These are phyloP conservation scores for Gobiocypris rarus DNA, from an alignment of 2,113 vertebrate genomes.

Conservation along the genomic window DNA sequence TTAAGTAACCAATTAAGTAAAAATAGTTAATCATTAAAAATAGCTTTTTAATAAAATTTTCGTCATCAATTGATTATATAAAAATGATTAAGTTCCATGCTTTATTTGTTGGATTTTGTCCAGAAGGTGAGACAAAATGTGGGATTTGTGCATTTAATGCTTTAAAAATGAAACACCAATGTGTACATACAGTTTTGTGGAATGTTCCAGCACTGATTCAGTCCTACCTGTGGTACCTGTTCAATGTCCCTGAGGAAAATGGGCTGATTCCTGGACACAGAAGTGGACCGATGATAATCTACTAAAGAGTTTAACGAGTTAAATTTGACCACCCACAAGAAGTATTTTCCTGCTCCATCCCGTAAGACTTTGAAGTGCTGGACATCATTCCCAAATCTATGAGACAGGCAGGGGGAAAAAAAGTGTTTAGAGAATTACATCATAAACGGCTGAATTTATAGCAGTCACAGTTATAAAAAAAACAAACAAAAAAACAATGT, in stretches of 20 bases:
- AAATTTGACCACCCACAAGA: constrained; percentile 93
- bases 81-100: background rate
- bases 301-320: constrained; percentile 89
- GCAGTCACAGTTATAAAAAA: background rate
- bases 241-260: constrained; percentile 90
- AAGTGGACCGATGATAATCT: constrained; percentile 86
- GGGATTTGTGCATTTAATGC: background rate
- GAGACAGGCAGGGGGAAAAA: background rate
- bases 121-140: background rate
- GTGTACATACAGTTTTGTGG: background rate
- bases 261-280: constrained; percentile 88
- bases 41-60: background rate
- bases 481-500: no score
- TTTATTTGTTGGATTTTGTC: background rate
- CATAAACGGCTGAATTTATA: background rate
- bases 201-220: background rate
- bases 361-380: constrained; percentile 89
- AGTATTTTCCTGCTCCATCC: constrained; percentile 86
- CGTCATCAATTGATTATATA: background rate
- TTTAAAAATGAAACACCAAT: background rate
- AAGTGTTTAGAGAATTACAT: background rate
- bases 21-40: no score
- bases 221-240: constrained; percentile 83
- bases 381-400: constrained; percentile 84
- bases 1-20: no score